A percentile compares a stretch with the other conserved stretches of the same genome.
Evolutionary conservation across 2,797 vertebrate genomes (phyloP).

Genomic region (Schizopygopsis pylzovi): DNA sequence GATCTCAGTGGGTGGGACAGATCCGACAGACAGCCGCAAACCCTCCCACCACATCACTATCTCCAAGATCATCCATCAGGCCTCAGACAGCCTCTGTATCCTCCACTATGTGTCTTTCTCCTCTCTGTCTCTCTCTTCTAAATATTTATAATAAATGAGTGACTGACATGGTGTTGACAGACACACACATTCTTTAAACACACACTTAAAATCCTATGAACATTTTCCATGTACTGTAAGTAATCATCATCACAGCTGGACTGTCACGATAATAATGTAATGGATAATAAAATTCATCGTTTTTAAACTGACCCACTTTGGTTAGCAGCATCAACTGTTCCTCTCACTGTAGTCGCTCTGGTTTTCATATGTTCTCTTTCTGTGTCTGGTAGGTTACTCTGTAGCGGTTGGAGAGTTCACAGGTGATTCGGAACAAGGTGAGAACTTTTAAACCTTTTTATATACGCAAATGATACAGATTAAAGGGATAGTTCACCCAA

Average conservation of each 20-base stretch:
- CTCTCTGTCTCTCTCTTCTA: constrained; percentile 44
- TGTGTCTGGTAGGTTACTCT: constrained; percentile 85
- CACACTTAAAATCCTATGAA: background rate
- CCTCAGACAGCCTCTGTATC: background rate
- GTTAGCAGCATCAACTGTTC: background rate
- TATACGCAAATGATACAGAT: constrained; percentile 8
- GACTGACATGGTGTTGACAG: constrained; percentile 54
- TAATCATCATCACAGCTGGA: constrained; percentile 5
- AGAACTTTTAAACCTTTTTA: constrained; percentile 65
- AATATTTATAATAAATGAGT: constrained; percentile 58
- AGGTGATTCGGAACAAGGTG: constrained; percentile 94
- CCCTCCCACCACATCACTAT: constrained; percentile 24
- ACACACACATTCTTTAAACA: background rate
- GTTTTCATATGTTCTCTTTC: background rate
- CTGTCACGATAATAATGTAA: background rate
- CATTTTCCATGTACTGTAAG: background rate
- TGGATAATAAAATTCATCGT: background rate
- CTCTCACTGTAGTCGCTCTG: background rate
- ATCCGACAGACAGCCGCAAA: constrained; percentile 11
- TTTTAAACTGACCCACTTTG: background rate
- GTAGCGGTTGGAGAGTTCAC: constrained; percentile 95
- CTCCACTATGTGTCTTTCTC: constrained; percentile 16
- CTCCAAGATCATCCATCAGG: constrained; percentile 42
- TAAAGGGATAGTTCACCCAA: background rate
- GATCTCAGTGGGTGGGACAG: constrained; percentile 47